Conservation (phyloP, 2,797 vertebrate genomes). For the Antrozous pallidus region DNA sequence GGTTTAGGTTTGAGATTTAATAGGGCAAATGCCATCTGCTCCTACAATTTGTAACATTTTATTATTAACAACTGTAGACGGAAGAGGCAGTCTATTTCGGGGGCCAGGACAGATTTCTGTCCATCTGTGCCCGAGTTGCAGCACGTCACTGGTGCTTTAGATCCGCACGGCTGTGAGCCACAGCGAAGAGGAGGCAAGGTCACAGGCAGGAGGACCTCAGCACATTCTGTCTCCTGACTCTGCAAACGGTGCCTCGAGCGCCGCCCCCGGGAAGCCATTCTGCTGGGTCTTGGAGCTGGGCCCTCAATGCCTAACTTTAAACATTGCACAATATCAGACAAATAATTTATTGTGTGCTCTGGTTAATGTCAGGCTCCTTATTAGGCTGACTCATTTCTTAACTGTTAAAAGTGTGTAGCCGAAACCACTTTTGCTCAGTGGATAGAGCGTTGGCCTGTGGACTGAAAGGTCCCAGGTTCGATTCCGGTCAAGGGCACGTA, state of each 20-base stretch:
- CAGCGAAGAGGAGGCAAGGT: slow-evolving; percentile 81
- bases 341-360: slow-evolving; percentile 62
- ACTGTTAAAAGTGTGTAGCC: background rate
- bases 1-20: slow-evolving; percentile 70
- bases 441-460: no score
- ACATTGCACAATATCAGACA: slow-evolving; percentile 63
- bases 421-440: no score
- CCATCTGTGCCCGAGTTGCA: slow-evolving; percentile 87
- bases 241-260: slow-evolving; percentile 76
- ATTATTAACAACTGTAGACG: slow-evolving; percentile 83
- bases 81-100: slow-evolving; percentile 81
- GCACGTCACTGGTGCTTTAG: slow-evolving; percentile 85
- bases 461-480: no score
- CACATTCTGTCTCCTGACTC: slow-evolving; percentile 81
- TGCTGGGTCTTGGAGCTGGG: slow-evolving; percentile 72
- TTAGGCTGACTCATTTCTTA: slow-evolving; percentile 34
- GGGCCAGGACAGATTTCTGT: slow-evolving; percentile 87
- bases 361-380: slow-evolving; percentile 61
- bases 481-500: no score
- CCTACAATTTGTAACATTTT: slow-evolving; percentile 84
- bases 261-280: slow-evolving; percentile 77
- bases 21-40: slow-evolving; percentile 84
- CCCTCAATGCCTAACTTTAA: slow-evolving; percentile 72
- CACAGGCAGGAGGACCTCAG: slow-evolving; percentile 82
- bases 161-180: slow-evolving; percentile 83